phyloP scores from a whole-genome alignment of 2,113 vertebrate species.

The Carassius carassius region DNA sequence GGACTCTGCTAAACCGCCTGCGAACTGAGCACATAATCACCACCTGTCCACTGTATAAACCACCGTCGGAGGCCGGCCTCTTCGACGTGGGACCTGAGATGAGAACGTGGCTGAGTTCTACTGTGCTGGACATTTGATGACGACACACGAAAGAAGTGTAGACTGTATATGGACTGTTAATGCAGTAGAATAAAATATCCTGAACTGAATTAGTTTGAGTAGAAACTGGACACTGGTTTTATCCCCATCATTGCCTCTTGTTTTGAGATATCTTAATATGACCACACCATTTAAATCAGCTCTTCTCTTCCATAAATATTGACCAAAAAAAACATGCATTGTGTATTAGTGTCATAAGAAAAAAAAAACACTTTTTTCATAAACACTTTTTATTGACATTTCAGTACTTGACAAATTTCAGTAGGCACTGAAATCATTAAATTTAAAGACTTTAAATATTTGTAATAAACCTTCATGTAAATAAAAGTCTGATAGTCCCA shows the following conservation, averaged over 20 bases:
- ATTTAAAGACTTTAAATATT: not conserved
- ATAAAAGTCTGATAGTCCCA: not conserved
- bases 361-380: not conserved
- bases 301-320: not conserved
- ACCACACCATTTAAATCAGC: not conserved
- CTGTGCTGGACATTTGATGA: too few species aligned
- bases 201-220: not conserved
- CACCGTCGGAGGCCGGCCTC: too few species aligned
- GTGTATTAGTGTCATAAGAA: not conserved
- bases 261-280: not conserved
- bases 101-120: too few species aligned
- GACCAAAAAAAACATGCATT: not conserved
- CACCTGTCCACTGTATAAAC: too few species aligned
- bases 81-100: too few species aligned
- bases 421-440: conserved; percentile 13
- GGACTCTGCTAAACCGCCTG: too few species aligned
- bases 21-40: too few species aligned
- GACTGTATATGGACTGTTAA: not conserved
- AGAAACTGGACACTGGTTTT: not conserved
- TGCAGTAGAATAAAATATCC: not conserved
- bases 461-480: not conserved
- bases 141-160: too few species aligned
- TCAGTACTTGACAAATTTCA: conserved; percentile 29
- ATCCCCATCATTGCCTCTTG: not conserved
- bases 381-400: conserved; percentile 47